phyloP scores from a whole-genome alignment of 2,888 invertebrate species.

The Malthinus seriepunctatus region DNA sequence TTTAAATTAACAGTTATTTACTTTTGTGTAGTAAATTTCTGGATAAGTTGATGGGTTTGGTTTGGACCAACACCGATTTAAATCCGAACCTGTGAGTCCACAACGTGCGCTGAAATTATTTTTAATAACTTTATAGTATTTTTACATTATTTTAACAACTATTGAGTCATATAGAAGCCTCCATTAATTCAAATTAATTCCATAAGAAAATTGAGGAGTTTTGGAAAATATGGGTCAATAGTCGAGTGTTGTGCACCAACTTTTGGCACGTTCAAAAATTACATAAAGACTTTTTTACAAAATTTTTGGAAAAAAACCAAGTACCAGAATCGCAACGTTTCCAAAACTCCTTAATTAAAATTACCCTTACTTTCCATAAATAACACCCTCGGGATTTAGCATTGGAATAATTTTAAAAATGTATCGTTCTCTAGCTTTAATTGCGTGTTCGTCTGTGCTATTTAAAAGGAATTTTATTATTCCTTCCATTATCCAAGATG shows the following conservation, averaged over 20 bases:
- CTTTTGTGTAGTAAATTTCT: conserved; percentile 82
- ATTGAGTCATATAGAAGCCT: no score
- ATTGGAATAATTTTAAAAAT: conserved; percentile 88
- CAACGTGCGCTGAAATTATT: conserved; percentile 72
- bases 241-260: no score
- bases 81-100: conserved; percentile 81
- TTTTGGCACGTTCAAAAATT: no score
- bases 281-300: no score
- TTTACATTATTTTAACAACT: no score
- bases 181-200: no score
- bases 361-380: conserved; percentile 77
- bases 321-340: background rate
- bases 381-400: conserved; percentile 87
- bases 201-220: no score
- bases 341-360: background rate
- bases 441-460: conserved; percentile 60
- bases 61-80: conserved; percentile 83
- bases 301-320: no score
- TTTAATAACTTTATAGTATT: background rate
- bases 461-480: conserved; percentile 68
- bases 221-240: no score
- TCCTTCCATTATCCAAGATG: conserved; percentile 89
- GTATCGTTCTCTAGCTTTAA: conserved; percentile 64
- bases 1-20: conserved; percentile 36
- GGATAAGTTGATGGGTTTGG: conserved; percentile 77